A percentile compares a stretch with the other conserved stretches of the same genome.
Conservation (phyloP, 2,888 invertebrate species). For the Stenotaenia linearis region DNA sequence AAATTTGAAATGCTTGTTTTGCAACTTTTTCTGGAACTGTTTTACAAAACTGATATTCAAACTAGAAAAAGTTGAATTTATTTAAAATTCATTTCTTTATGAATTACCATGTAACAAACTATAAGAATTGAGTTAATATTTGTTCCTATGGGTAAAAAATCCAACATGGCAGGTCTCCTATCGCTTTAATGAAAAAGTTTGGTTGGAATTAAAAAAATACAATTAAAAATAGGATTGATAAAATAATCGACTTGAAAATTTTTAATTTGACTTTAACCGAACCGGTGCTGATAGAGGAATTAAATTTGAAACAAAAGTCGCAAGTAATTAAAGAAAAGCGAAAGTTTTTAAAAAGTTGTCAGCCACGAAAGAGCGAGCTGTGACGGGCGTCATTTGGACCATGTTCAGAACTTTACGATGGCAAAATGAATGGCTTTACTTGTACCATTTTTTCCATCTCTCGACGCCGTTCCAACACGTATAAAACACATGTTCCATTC, state of each 20-base stretch:
- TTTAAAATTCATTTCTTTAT: no score
- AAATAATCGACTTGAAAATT: neutral
- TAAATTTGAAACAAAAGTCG: slow-evolving; percentile 2
- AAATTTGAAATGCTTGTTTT: no score
- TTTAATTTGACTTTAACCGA: neutral
- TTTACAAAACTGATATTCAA: neutral
- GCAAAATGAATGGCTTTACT: neutral
- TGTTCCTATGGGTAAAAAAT: no score
- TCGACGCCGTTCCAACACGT: neutral
- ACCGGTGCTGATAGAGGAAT: neutral
- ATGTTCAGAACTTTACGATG: neutral
- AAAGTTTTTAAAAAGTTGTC: neutral
- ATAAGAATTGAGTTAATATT: no score
- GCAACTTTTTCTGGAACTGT: neutral
- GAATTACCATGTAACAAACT: no score
- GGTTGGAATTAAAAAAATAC: no score
- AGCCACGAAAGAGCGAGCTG: neutral
- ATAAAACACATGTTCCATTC: neutral
- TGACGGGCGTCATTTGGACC: slow-evolving; percentile 1
- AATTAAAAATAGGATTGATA: neutral
- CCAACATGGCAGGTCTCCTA: no score
- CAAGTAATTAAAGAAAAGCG: neutral
- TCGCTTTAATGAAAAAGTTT: no score
- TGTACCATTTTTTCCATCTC: neutral
- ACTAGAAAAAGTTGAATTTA: no score